phyloP scores from a whole-genome alignment of 2,797 vertebrate genomes.

The Megalops cyprinoides region DNA sequence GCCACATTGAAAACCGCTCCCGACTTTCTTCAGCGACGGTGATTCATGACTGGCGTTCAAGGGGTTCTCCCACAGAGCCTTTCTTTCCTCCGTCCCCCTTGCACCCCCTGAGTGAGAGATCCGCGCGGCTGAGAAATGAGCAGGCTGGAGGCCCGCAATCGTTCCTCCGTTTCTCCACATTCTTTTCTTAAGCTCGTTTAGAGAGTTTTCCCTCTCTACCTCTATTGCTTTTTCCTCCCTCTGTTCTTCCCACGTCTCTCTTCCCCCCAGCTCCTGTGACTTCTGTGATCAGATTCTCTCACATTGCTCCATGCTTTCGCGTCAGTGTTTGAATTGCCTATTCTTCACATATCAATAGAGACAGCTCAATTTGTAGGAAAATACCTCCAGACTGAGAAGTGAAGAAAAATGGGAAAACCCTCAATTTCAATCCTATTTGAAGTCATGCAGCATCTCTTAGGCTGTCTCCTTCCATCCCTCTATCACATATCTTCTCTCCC shows the following conservation, averaged over 20 bases:
- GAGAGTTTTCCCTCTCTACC: not conserved
- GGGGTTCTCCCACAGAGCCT: not conserved
- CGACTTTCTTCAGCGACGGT: not conserved
- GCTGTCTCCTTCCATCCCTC: not conserved
- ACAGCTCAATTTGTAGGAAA: not conserved
- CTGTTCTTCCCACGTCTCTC: not conserved
- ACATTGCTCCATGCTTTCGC: too few relatives aligned
- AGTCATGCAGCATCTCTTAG: not conserved
- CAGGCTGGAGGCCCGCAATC: not conserved
- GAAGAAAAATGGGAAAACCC: not conserved
- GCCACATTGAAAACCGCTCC: not conserved
- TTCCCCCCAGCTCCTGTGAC: not conserved
- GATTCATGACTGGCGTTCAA: too few relatives aligned
- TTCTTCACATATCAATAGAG: not conserved
- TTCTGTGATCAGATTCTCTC: not conserved
- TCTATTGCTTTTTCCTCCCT: not conserved
- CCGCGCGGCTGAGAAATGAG: not conserved
- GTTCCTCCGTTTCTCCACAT: not conserved
- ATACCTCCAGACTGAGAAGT: too few relatives aligned
- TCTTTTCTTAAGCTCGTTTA: not conserved
- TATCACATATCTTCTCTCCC: slow-evolving; percentile 31
- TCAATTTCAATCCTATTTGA: not conserved
- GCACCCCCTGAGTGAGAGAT: not conserved
- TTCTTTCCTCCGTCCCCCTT: too few relatives aligned
- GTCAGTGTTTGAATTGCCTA: not conserved